Percentiles rank a stretch among this genome's conserved stretches.
These are phyloP conservation scores for Amblyopsis hoosieri DNA, from an alignment of 2,797 vertebrate genomes.

Conservation along the genomic window DNA sequence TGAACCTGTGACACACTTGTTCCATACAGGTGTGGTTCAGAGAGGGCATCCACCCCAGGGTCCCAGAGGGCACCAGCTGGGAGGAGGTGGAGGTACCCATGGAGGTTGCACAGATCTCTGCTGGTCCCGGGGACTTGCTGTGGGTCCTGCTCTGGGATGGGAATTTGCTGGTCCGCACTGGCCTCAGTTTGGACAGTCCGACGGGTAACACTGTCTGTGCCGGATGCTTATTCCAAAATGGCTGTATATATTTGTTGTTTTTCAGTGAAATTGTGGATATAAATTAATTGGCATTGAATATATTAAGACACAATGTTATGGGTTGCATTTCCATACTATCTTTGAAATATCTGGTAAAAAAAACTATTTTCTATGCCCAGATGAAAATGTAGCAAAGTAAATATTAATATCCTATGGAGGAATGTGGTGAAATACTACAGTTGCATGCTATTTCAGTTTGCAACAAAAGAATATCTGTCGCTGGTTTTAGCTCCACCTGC, in stretches of 20 bases:
- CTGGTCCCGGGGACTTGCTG: conserved; percentile 91
- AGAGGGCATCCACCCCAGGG: conserved; percentile 87
- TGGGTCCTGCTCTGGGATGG: conserved; percentile 97
- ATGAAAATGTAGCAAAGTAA: too few species aligned
- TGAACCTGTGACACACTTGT: not conserved
- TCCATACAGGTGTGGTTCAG: conserved; percentile 90
- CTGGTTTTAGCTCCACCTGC: too few species aligned
- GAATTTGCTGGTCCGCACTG: conserved; percentile 89
- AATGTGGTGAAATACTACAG: not conserved
- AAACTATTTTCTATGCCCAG: too few species aligned
- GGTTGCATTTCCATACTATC: too few species aligned
- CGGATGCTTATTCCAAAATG: not conserved
- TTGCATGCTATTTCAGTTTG: too few species aligned
- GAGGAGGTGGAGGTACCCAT: conserved; percentile 84
- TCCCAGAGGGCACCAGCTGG: conserved; percentile 91
- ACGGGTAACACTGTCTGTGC: conserved; percentile 56
- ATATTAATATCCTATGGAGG: too few species aligned
- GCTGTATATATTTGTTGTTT: not conserved
- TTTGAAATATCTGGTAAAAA: too few species aligned
- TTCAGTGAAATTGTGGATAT: too few species aligned
- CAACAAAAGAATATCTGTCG: too few species aligned
- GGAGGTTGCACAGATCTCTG: conserved; percentile 92
- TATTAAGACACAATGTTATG: too few species aligned
- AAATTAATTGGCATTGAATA: too few species aligned
- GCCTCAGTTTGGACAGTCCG: conserved; percentile 88